Evolutionary conservation across 2,113 vertebrate genomes (phyloP).

Genomic region (Myotis davidii): DNA sequence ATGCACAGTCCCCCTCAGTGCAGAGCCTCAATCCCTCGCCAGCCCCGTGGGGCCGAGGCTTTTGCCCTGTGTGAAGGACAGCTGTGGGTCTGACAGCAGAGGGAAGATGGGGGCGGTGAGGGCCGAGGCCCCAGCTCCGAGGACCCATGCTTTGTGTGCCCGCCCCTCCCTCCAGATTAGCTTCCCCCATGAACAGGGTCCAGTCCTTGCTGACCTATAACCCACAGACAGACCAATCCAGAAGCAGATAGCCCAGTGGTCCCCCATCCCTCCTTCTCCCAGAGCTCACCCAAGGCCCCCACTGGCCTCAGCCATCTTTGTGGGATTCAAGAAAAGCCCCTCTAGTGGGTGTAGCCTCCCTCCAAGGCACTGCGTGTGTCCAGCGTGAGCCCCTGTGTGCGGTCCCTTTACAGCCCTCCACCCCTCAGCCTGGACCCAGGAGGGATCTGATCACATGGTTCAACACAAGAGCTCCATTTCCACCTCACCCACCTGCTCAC

Average conservation of each 20-base stretch:
- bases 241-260: fast-evolving
- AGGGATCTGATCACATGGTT: not conserved
- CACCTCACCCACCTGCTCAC: not conserved
- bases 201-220: not conserved
- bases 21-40: not conserved
- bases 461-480: not conserved
- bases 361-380: not conserved
- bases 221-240: not conserved
- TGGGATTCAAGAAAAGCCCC: not conserved
- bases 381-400: not conserved
- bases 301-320: not conserved
- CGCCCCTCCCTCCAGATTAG: not conserved
- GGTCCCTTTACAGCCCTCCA: not conserved
- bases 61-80: fast-evolving
- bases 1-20: not conserved
- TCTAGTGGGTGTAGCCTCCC: not conserved
- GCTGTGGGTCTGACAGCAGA: not conserved
- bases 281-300: not conserved
- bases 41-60: fast-evolving
- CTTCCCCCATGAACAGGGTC: not conserved
- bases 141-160: not conserved
- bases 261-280: too few species aligned
- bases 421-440: not conserved
- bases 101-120: not conserved
- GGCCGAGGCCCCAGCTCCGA: not conserved